phyloP scores from a whole-genome alignment of 2,888 invertebrate genomes.

The Synanthedon andrenaeformis region DNA sequence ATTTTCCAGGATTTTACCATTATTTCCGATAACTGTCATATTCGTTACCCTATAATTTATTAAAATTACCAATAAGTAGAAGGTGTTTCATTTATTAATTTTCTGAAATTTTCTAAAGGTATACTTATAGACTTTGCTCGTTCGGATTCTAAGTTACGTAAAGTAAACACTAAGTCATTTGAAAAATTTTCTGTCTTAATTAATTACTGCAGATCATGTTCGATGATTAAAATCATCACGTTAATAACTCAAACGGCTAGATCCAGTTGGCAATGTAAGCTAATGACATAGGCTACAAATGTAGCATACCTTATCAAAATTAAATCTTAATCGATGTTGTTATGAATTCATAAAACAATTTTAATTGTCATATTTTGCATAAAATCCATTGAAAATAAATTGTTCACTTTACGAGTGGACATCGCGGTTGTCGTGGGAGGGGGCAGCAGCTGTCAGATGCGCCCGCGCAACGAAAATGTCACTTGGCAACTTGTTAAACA shows the following conservation, averaged over 20 bases:
- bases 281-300: constrained; percentile 50
- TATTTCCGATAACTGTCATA: no score
- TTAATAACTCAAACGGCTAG: constrained; percentile 30
- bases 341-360: constrained; percentile 57
- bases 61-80: no score
- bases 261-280: constrained; percentile 26
- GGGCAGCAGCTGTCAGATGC: constrained; percentile 16
- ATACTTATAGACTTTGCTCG: no score
- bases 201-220: background rate
- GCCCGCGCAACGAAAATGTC: constrained; percentile 49
- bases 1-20: no score
- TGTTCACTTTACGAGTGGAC: constrained; percentile 38
- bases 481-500: constrained; percentile 61
- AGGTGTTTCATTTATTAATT: no score
- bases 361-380: constrained; percentile 62
- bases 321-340: constrained; percentile 58
- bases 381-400: constrained; percentile 51
- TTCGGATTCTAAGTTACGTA: no score
- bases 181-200: background rate
- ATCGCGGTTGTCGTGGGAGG: constrained; percentile 42
- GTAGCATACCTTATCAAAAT: constrained; percentile 51
- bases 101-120: no score
- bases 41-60: no score
- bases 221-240: background rate
- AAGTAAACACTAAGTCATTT: no score